These are phyloP conservation scores for Argynnis bischoffii DNA, from an alignment of 2,888 invertebrate species.

Conservation along the genomic window DNA sequence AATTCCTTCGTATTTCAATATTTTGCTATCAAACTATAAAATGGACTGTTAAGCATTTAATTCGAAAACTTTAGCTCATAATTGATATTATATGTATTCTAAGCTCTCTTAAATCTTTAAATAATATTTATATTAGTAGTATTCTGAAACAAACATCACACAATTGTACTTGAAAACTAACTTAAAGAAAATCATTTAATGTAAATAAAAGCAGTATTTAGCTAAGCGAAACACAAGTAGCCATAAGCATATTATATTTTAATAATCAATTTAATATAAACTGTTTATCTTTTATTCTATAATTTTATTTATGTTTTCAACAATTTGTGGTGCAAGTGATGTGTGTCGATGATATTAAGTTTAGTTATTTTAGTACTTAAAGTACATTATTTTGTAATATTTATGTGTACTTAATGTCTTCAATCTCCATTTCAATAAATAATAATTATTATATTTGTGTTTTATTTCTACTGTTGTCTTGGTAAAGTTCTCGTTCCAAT, in stretches of 20 bases:
- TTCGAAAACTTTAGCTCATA: conserved; percentile 43
- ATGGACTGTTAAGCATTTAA: conserved; percentile 50
- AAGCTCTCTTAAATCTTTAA: conserved; percentile 42
- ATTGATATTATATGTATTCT: conserved; percentile 38
- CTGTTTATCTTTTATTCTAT: conserved; percentile 19
- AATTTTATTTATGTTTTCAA: conserved; percentile 33
- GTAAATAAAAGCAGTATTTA: conserved; percentile 32
- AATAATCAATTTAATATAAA: conserved; percentile 30
- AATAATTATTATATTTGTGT: conserved; percentile 29
- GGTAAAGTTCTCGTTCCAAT: background rate
- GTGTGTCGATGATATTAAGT: conserved; percentile 41
- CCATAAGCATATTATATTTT: conserved; percentile 37
- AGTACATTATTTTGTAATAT: conserved; percentile 46
- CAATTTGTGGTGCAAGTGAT: conserved; percentile 42
- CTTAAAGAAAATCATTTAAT: conserved; percentile 21
- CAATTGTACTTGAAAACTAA: conserved; percentile 22
- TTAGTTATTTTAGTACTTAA: conserved; percentile 47
- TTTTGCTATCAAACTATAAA: background rate
- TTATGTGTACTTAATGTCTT: conserved; percentile 46
- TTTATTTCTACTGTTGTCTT: conserved; percentile 30
- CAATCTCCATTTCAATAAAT: conserved; percentile 44
- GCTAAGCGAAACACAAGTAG: conserved; percentile 32
- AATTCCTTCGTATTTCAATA: background rate
- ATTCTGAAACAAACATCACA: conserved; percentile 13
- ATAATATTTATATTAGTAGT: conserved; percentile 10